These are phyloP conservation scores for Chaenodraco wilsoni DNA, from an alignment of 2,797 vertebrate species.

Conservation along the genomic window DNA sequence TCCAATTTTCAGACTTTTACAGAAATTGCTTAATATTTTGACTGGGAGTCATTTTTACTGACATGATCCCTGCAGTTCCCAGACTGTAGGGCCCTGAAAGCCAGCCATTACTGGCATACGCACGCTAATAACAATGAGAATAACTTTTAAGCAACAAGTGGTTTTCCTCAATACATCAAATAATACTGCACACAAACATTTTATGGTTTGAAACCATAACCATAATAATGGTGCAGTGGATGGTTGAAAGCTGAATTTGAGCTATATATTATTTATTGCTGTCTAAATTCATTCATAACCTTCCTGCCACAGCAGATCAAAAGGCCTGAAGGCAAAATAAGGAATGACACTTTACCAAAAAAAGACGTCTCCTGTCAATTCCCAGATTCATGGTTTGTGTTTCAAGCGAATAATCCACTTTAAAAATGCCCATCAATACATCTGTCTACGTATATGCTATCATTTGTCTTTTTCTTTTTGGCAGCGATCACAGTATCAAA, in stretches of 20 bases:
- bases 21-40: neutral
- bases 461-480: slow-evolving; percentile 39
- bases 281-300: neutral
- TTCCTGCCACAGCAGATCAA: slow-evolving; percentile 1
- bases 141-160: slow-evolving; percentile 1
- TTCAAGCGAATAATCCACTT: neutral
- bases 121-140: neutral
- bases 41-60: slow-evolving; percentile 2
- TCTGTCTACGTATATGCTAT: slow-evolving; percentile 1
- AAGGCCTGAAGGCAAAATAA: neutral
- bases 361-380: too few species aligned
- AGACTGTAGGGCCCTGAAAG: neutral
- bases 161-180: neutral
- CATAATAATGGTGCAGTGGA: neutral
- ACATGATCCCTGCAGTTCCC: neutral
- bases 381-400: neutral
- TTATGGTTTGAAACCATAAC: neutral
- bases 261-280: neutral
- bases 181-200: neutral
- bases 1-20: slow-evolving; percentile 1
- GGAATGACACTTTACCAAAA: neutral
- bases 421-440: neutral
- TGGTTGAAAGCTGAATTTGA: neutral
- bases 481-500: slow-evolving; percentile 18
- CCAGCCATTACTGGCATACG: neutral